Conservation (phyloP, 2,888 invertebrate genomes). For the Phortica okadai region DNA sequence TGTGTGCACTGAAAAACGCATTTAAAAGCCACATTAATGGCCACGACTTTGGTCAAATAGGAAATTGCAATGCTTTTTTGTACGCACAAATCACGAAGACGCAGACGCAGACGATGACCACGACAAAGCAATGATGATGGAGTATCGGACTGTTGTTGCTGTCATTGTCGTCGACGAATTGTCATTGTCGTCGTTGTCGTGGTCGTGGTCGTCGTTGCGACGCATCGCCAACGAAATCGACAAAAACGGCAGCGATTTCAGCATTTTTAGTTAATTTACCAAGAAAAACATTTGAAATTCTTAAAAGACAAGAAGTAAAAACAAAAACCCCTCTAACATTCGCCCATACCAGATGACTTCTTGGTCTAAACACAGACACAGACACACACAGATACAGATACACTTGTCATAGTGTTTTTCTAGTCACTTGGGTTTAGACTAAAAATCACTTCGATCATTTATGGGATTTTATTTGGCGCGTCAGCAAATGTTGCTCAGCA, state of each 20-base stretch:
- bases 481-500: constrained; percentile 71
- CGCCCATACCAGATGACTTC: no score
- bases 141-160: background rate
- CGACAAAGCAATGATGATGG: constrained; percentile 39
- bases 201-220: constrained; percentile 18
- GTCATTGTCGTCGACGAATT: background rate
- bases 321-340: background rate
- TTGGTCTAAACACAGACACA: no score
- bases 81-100: constrained; percentile 46
- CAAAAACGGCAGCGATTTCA: constrained; percentile 71
- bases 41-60: constrained; percentile 74
- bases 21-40: constrained; percentile 74
- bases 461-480: constrained; percentile 75
- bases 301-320: constrained; percentile 60
- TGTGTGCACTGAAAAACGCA: constrained; percentile 64
- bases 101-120: constrained; percentile 11
- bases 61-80: constrained; percentile 67
- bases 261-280: constrained; percentile 75
- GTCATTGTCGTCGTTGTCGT: constrained; percentile 15
- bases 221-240: constrained; percentile 44
- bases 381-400: background rate
- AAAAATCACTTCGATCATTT: constrained; percentile 74
- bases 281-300: constrained; percentile 75
- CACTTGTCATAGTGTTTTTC: constrained; percentile 17
- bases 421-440: constrained; percentile 61